phyloP scores from a whole-genome alignment of 1,140 invertebrate genomes.

The Gonatopus flavifemur region DNA sequence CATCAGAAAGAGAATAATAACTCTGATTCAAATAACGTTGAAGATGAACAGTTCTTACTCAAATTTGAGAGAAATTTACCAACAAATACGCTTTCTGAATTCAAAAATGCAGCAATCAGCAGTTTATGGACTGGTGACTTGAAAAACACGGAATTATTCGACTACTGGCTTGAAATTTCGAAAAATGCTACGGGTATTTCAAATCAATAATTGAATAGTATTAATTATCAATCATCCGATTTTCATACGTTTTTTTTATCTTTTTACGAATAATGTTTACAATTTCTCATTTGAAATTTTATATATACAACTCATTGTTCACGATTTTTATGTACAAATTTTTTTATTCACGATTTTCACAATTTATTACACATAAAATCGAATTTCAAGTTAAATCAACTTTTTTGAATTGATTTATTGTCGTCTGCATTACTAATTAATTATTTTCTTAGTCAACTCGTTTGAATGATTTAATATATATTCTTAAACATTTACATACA shows the following conservation, averaged over 20 bases:
- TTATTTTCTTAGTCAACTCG: no score
- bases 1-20: not conserved
- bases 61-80: not conserved
- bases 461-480: no score
- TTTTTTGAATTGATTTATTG: no score
- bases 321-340: slow-evolving; percentile 2
- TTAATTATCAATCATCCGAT: no score
- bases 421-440: no score
- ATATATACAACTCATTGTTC: not conserved
- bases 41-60: not conserved
- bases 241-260: not conserved
- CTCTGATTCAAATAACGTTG: not conserved
- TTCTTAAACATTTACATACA: no score
- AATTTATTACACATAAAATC: no score
- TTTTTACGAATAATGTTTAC: not conserved
- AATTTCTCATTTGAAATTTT: slow-evolving; percentile 1
- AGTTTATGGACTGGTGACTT: slow-evolving; percentile 3
- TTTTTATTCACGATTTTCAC: not conserved
- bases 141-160: slow-evolving; percentile 5
- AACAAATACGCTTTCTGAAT: not conserved
- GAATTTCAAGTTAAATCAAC: no score
- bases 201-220: not conserved
- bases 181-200: not conserved
- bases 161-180: slow-evolving; percentile 1
- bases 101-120: not conserved